Evolutionary conservation across 2,113 vertebrate species (phyloP).

Genomic region (Galbula dea): DNA sequence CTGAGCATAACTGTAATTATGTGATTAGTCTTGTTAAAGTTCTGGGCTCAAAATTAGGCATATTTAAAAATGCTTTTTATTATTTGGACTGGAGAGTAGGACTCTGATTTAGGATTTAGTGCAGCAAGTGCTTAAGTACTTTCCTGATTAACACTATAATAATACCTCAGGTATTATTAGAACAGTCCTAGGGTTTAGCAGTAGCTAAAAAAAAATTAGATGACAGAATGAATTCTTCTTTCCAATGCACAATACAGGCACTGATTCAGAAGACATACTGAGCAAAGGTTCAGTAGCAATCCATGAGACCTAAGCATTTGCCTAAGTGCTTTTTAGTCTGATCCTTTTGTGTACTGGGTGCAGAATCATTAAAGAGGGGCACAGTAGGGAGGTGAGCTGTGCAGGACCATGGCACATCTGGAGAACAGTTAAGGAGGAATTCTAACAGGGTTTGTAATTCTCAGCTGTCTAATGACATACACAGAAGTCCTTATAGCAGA

Average conservation of each 20-base stretch:
- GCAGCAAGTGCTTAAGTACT: neutral
- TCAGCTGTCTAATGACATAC: neutral
- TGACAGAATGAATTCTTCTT: neutral
- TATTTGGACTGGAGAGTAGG: neutral
- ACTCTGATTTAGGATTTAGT: slow-evolving; percentile 35
- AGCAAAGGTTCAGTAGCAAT: neutral
- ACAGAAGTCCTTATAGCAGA: neutral
- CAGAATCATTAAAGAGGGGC: neutral
- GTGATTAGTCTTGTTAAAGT: slow-evolving; percentile 41
- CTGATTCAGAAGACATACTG: neutral
- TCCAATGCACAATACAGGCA: neutral
- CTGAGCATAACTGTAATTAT: slow-evolving; percentile 26
- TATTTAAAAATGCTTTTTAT: neutral
- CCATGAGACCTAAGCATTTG: neutral
- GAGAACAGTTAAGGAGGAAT: neutral
- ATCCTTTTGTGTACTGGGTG: neutral
- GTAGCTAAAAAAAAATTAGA: neutral
- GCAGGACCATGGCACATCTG: neutral
- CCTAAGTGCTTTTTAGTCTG: neutral
- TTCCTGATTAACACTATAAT: neutral
- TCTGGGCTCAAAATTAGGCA: slow-evolving; percentile 1
- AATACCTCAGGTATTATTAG: neutral
- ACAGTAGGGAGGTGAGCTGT: neutral
- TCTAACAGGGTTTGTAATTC: neutral
- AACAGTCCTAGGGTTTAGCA: neutral